phyloP scores from a whole-genome alignment of 2,113 vertebrate genomes.

The Centropus unirufus region DNA sequence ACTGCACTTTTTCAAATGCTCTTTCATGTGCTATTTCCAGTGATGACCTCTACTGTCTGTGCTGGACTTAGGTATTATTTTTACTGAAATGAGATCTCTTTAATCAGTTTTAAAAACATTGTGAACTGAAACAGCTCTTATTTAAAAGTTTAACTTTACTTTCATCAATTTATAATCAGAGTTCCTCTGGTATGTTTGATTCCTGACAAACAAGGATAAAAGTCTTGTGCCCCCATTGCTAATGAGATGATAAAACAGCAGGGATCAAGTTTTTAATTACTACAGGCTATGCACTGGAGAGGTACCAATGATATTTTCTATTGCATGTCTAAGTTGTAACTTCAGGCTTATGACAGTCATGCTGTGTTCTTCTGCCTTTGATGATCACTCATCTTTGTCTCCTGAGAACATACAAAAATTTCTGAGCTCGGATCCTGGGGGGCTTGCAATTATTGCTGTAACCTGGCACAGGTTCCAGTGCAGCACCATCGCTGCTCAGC shows the following conservation, averaged over 20 bases:
- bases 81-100: conserved; percentile 60
- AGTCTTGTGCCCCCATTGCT: conserved; percentile 88
- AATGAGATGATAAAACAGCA: conserved; percentile 95
- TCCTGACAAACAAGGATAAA: conserved; percentile 93
- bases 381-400: conserved; percentile 90
- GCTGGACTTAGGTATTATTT: conserved; percentile 63
- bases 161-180: conserved; percentile 88
- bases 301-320: conserved; percentile 85
- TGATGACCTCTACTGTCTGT: conserved; percentile 56
- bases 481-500: conserved; percentile 14
- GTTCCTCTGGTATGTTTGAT: conserved; percentile 85
- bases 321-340: conserved; percentile 95
- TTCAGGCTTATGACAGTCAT: conserved; percentile 93
- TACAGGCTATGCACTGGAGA: conserved; percentile 87
- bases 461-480: conserved; percentile 76
- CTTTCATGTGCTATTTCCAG: not conserved
- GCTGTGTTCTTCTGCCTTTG: conserved; percentile 94
- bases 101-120: conserved; percentile 80
- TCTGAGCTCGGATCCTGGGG: conserved; percentile 79
- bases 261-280: conserved; percentile 99
- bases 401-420: conserved; percentile 87
- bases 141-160: conserved; percentile 86
- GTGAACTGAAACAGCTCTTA: conserved; percentile 77
- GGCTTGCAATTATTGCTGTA: conserved; percentile 76
- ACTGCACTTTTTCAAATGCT: not conserved